Conservation (phyloP, 2,888 invertebrate species). For the Hypercompe scribonia region DNA sequence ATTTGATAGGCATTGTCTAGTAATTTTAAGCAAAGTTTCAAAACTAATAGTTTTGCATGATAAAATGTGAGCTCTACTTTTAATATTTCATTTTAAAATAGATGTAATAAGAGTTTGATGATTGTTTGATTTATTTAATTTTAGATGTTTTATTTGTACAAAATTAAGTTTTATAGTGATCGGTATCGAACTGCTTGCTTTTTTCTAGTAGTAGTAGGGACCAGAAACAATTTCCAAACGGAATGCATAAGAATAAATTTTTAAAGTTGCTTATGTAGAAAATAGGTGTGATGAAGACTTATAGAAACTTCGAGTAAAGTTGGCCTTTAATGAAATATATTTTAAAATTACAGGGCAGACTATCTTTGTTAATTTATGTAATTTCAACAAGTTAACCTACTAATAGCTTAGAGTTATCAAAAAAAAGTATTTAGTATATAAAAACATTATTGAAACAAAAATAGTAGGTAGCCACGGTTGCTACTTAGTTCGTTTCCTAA, state of each 20-base stretch:
- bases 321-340: background rate
- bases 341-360: background rate
- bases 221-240: background rate
- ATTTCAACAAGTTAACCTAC: background rate
- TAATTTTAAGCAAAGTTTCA: slow-evolving; percentile 10
- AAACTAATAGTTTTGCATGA: slow-evolving; percentile 8
- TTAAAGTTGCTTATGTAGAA: background rate
- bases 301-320: background rate
- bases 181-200: background rate
- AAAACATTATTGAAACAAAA: background rate
- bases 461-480: background rate
- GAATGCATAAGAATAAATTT: background rate
- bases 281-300: background rate
- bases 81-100: background rate
- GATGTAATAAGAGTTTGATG: background rate
- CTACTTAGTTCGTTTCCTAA: background rate
- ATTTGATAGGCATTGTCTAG: background rate
- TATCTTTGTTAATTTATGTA: background rate
- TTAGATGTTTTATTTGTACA: background rate
- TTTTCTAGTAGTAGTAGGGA: background rate
- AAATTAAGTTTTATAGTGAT: background rate
- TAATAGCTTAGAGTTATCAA: background rate
- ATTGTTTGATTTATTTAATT: too few relatives aligned
- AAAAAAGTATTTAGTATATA: background rate
- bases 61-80: background rate